Percentiles rank a stretch among this genome's conserved stretches.
These are phyloP conservation scores for Cherax quadricarinatus DNA, from an alignment of 1,140 invertebrate genomes.

Conservation along the genomic window DNA sequence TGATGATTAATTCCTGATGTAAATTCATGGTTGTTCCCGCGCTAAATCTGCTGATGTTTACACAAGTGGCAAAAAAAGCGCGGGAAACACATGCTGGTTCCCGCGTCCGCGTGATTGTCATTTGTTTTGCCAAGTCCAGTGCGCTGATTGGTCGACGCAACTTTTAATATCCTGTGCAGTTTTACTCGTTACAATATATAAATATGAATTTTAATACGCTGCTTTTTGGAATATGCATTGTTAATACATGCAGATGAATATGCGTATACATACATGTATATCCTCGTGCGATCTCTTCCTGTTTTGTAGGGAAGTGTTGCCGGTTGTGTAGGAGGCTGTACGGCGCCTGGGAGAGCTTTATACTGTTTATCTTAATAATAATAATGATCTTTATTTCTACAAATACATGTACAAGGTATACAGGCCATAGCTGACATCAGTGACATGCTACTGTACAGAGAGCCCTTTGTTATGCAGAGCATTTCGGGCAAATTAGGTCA, in stretches of 20 bases:
- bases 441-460: no score
- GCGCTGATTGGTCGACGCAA: background rate
- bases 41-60: slow-evolving; percentile 9
- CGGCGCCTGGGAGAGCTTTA: no score
- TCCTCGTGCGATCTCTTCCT: background rate
- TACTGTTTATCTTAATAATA: no score
- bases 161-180: background rate
- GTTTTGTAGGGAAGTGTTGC: no score
- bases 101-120: background rate
- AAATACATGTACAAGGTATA: no score
- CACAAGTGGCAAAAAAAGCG: background rate
- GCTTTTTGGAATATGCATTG: no score
- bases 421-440: no score
- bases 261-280: background rate
- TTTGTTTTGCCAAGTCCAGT: slow-evolving; percentile 7
- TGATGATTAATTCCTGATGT: background rate
- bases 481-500: no score
- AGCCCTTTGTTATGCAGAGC: no score
- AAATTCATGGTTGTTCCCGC: background rate
- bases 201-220: background rate
- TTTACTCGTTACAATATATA: background rate
- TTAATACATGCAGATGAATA: background rate
- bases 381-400: no score
- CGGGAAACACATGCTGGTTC: slow-evolving; percentile 12
- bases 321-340: no score